Evolutionary conservation across 2,888 invertebrate species (phyloP), one percentile per base, ranked within the genome.

Genomic region (Osmoderma eremita): DNA sequence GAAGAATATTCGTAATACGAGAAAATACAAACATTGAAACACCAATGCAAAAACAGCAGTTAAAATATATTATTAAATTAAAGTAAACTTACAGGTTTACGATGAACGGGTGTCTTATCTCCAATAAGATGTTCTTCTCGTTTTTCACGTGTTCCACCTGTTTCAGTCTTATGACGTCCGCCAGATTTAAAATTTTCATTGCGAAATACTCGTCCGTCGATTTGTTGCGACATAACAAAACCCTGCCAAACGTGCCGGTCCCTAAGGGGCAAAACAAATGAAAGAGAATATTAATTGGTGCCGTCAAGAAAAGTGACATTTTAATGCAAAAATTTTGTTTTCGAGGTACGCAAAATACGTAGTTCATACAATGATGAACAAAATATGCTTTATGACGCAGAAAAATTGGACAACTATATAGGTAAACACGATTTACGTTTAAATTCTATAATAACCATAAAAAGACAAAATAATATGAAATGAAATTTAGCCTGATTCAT

Each of bases 141-240:
- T 96, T 98, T 86, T 95, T 94, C 70, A 98, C 97, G 83, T 98
- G 98, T 78, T 97, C 97, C 75, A 97, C 94, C 86, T 98, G 98
- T 83, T 97, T 95, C 75, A 95, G 87, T 78, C 95, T 89, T 78
- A 98, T 94, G 71, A 98, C 94, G 83, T 97, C 95, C 48, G 92
- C 89, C 86, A 98, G 94, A 67, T 94, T 92, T 72, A 98, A 87
- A 74, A 97, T 92, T 85, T 98, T 98, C 88, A 98, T 91, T 50
- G 98, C 98, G 78, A 91, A 89, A 82, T 91, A 95, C 79, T 90
- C 89, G 76, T 91, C 89, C 49, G 90, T 90, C 61, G 89, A 87
- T 80, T 92, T 93, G 82, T 96, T 93, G 75, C 92, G 88, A 79
- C 94, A 94, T 67, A 98, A 84, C 70, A 96, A 92, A 30, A 98